Conservation (phyloP, 2,113 vertebrate genomes). For the Athene cunicularia region DNA sequence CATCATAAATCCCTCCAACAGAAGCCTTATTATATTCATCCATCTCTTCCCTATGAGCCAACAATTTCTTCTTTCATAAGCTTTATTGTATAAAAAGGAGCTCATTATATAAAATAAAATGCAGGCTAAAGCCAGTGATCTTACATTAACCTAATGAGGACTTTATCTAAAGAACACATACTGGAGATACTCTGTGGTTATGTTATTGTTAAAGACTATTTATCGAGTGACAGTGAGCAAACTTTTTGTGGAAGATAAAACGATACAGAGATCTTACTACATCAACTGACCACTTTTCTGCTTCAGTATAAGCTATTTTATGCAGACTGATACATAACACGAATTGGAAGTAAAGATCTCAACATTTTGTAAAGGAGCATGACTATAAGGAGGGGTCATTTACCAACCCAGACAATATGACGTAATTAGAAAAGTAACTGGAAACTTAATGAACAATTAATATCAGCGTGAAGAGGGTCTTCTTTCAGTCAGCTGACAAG, state of each 20-base stretch:
- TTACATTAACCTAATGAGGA: slow-evolving; percentile 61
- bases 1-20: slow-evolving; percentile 79
- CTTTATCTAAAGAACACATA: slow-evolving; percentile 29
- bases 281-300: background rate
- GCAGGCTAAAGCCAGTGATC: slow-evolving; percentile 34
- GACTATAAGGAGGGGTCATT: background rate
- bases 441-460: background rate
- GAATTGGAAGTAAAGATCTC: background rate
- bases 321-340: background rate
- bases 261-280: background rate
- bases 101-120: slow-evolving; percentile 71
- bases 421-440: background rate
- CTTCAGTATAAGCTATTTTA: background rate
- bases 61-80: slow-evolving; percentile 66
- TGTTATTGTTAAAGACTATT: slow-evolving; percentile 3
- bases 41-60: slow-evolving; percentile 68
- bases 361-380: background rate
- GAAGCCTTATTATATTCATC: slow-evolving; percentile 76
- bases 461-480: background rate
- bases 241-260: background rate
- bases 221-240: slow-evolving; percentile 13
- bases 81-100: slow-evolving; percentile 58
- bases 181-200: background rate
- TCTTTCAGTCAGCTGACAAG: background rate
- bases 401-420: background rate